Conservation (phyloP, 2,113 vertebrate species). For the Sarotherodon lohbergeri region DNA sequence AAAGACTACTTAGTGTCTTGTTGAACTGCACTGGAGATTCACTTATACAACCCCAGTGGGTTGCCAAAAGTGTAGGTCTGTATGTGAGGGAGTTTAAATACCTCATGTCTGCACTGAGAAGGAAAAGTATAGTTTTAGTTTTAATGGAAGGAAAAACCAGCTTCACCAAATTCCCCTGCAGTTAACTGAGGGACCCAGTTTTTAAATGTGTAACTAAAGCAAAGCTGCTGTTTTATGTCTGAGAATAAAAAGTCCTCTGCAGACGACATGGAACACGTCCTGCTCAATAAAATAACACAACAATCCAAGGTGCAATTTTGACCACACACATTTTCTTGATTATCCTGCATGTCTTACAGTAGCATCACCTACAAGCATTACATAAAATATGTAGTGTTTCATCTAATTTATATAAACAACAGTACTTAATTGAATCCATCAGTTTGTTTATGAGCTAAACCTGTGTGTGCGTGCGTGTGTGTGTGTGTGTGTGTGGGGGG, state of each 20-base stretch:
- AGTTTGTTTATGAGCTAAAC: not conserved
- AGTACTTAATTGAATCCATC: constrained; percentile 2
- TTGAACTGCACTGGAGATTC: not conserved
- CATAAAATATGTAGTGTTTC: not conserved
- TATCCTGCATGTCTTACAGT: no score
- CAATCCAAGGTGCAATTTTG: not conserved
- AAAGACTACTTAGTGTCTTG: not conserved
- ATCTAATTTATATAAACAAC: not conserved
- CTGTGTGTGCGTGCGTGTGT: accelerated
- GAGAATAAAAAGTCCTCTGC: not conserved
- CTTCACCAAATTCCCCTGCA: not conserved
- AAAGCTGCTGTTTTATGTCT: accelerated
- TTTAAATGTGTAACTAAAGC: not conserved
- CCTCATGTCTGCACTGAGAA: not conserved
- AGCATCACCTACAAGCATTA: no score
- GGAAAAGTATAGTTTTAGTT: not conserved
- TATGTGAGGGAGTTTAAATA: not conserved
- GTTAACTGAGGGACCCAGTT: not conserved
- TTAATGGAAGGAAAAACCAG: not conserved
- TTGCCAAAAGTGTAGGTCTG: not conserved
- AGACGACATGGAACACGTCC: not conserved
- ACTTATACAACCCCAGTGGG: not conserved
- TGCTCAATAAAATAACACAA: accelerated
- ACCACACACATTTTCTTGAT: no score
- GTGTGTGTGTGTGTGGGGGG: not conserved